These are phyloP conservation scores for Ophion costatus DNA, from an alignment of 2,888 invertebrate genomes.

Conservation along the genomic window DNA sequence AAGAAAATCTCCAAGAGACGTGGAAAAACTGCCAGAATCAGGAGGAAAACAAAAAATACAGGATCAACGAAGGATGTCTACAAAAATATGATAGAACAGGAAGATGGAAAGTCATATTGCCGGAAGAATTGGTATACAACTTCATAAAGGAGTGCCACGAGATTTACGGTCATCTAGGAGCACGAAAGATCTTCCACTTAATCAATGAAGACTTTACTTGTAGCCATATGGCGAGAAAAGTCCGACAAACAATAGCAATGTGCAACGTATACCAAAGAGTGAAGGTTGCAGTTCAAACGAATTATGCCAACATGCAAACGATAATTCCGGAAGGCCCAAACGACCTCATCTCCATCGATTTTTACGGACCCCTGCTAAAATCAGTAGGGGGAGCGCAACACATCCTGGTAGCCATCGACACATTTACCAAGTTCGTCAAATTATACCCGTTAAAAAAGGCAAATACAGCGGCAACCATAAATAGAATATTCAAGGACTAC, in stretches of 20 bases:
- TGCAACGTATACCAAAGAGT: background rate
- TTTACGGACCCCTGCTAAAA: conserved; percentile 5
- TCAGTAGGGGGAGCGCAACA: background rate
- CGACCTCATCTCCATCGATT: conserved; percentile 11
- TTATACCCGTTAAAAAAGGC: background rate
- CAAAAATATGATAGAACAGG: background rate
- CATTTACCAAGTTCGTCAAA: conserved; percentile 19
- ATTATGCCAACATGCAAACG: background rate
- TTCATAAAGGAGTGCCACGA: background rate
- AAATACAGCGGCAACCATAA: background rate
- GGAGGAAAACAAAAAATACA: no score
- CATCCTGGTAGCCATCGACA: conserved; percentile 19
- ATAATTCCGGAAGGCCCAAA: background rate
- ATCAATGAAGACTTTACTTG: background rate
- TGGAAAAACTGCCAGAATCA: background rate
- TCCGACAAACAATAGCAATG: background rate
- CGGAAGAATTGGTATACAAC: background rate
- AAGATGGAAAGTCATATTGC: background rate
- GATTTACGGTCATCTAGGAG: background rate
- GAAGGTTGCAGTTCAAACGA: background rate
- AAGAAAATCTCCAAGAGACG: background rate
- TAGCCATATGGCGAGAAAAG: background rate
- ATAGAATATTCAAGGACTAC: background rate
- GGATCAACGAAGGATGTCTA: no score
- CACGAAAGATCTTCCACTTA: background rate